A percentile compares a stretch with the other conserved stretches of the same genome.
Conservation (phyloP, 2,113 vertebrate species). For the rat (Rattus norvegicus) region GRCr8 NC_086031.1:20362001-20362500, state of each 20-base stretch:
- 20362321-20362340: background rate
- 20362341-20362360: background rate
- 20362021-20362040: background rate
- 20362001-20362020: too few species aligned
- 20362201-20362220: background rate
- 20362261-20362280: background rate
- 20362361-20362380: background rate
- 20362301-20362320: background rate
- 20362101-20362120: background rate
- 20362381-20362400: background rate
- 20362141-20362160: background rate
- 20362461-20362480: background rate
- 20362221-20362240: background rate
- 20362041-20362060: background rate
- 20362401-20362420: background rate
- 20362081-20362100: background rate
- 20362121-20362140: too few species aligned
- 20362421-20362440: background rate
- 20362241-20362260: background rate
- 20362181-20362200: background rate
- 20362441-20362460: background rate
- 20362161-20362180: background rate
- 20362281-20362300: background rate
- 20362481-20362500: background rate
- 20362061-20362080: background rate